Base-by-base conservation (phyloP, 2,113 vertebrate species). In the Psilopogon haemacephalus region DNA sequence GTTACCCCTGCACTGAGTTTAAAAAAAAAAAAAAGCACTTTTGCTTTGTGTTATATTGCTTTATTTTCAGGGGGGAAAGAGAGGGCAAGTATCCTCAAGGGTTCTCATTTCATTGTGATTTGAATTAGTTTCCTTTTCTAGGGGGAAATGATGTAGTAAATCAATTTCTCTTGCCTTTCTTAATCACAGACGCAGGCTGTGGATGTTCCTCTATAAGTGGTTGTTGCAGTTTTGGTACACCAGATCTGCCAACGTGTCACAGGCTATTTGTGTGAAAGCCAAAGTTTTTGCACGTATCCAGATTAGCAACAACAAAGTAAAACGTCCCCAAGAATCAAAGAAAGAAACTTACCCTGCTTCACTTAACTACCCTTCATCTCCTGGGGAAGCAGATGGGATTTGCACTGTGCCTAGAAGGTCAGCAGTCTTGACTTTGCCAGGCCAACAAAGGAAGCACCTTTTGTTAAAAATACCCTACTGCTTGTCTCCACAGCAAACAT, bases 301-400 rank as follows among this genome's bases (percentile, higher is more conserved):
- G 14, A 76, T 94, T 68, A 85, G 72, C 55, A 89, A 58, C 46
- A 87, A 67, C 17, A 74, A 73, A 94, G 85, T 68, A 80, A 94
- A 86, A 50, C 58, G 11, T 56, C 52, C 7, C 35, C 56, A 70
- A 88, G 42, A 83, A 46, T 67, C 62, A 92, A 75, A 72, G 32
- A 74, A 88, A 62, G 9, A 26, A 48, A 70, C 64, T 73, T 88
- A 87, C 89, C 64, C 84, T 93, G 75, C 60, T 68, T 74, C 2
- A 3, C 60, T 85, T 73, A 56, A 92, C 90, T 76, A 84, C 8
- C 33, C 55, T 89, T 82, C 21, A n/a, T 81, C 60, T 87, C 64
- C 46, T 92, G 33, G 44, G 95, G 89, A 94, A 94, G 79, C 93
- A 96, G 94, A 94, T 95, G 94, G 81, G 15, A 7, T 74, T 96